Evolutionary conservation across 2,888 invertebrate species (phyloP), one percentile per base, ranked within the genome.

Genomic region (Synergus itoensis): DNA sequence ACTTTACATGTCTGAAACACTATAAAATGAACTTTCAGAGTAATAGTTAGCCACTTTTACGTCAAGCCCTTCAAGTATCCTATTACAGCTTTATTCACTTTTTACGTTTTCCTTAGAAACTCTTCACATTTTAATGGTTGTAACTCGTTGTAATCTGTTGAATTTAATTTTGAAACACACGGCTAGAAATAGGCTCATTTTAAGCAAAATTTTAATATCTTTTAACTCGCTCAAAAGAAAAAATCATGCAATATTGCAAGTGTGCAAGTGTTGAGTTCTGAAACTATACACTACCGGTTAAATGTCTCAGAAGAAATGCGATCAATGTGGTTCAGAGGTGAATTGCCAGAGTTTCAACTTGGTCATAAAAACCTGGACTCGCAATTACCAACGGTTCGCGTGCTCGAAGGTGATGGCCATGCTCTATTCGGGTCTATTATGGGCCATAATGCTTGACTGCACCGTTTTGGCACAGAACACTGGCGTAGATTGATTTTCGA

Each of bases 281-380:
- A 14, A 53, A n/a, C 65, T 62, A 45, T 62, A 45, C 41, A 8
- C 45, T 43, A n/a, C 40, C 14, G 40, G 76, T 76, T 67, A 28
- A 78, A 78, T 73, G 78, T 78, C 57, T 48, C 12, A 62, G 76
- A 79, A 76, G 75, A 60, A 79, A 75, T 79, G 40, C 41, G 21
- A 41, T 36, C 45, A 73, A 28, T 12, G 18, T 36, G 14, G 48
- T 73, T 45, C 41, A 41, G 53, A 41, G 48, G 53, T 79, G 60
- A 76, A 79, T 77, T 81, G 76, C 63, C 69, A 14, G 76, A 80
- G 60, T 79, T 45, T 43, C 45, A 36, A 77, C 21, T 77, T 21
- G 41, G 60, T 60, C 57, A 60, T 40, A 28, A 60, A 62, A 62
- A 62, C 60, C 41, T 36, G 12, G 16, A 18, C 60, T 60, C 8